Base-by-base conservation (phyloP, 2,113 vertebrate genomes). In the Pomatorhinus ruficollis region DNA sequence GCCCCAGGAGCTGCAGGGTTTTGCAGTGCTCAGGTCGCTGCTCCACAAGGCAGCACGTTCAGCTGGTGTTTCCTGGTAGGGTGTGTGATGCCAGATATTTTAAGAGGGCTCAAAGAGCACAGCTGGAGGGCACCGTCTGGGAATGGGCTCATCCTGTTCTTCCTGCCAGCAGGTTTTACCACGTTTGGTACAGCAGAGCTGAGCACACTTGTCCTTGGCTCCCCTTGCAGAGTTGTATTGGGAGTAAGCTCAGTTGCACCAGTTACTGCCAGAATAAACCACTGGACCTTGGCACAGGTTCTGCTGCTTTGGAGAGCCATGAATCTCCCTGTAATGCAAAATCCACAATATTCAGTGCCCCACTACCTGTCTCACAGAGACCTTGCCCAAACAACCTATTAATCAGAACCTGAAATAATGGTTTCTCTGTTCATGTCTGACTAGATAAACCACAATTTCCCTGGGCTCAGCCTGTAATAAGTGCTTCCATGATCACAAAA, bases 281-380 rank as follows among this genome's bases (percentile, higher is more conserved):
- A 83, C 95, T 18, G 47, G 90, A 19, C 82, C 66, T 91, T 93
- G 94, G 93, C 93, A 91, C 76, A 35, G 74, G 61, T 64, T 89
- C 28, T 7, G 10, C 65, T 68, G 80, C 45, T 74, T 50, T 70
- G 92, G 87, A 74, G 50, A 85, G 90, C 81, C 54, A 4, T 59
- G 75, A 88, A 59, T 83, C 87, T 77, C 63, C 3, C 0, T 19
- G 33, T 76, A 77, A 72, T 52, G 68, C 59, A 70, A 83, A 91
- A 69, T 72, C 54, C 79, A n/a, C 15, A 7, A 10, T 11, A 6
- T 25, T 56, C 47, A 10, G 50, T 21, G 44, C 71, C 68, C 86
- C 14, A 2, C 21, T 87, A 85, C 89, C 70, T 83, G 78, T 54
- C 84, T 22, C 75, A 16, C 52, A 59, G 63, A 64, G 40, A 64